Base-by-base conservation (phyloP, 1,140 invertebrate genomes). In the Lerema accius region DNA sequence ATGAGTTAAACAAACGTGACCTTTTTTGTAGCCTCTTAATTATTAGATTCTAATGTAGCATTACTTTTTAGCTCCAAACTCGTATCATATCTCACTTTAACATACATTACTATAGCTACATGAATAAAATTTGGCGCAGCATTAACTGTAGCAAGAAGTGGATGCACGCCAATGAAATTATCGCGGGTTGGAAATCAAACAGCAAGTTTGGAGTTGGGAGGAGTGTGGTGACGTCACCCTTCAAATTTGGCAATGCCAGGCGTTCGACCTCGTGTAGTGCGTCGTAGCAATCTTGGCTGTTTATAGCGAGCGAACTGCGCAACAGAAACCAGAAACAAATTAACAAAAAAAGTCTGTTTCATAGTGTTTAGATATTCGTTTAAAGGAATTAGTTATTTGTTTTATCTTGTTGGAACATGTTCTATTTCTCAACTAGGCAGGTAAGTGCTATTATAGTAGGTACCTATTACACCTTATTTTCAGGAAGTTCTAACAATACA, bases 161-260 rank as follows among this genome's bases (percentile, higher is more conserved):
- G 39, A 55, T 43, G 51, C 28, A 43, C 39, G 39, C 9, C 13
- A 28, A 26, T 13, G 19, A 23, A 43, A 43, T 55, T 10, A 40
- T 43, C 42, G 42, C 19, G 13, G 19, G 23, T 59, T 43, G 15
- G 26, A 19, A 19, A 37, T 9, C 35, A 11, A 37, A 2, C 35
- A 37, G 35, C n/a, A 37, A 37, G 35, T 43, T 55, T 23, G 17
- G 11, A 55, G 50, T 26, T 42, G 39, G 51, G 13, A 53, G 39
- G 39, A 14, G 35, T 14, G 11, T 10, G 69, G 17, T 86, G 78
- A 86, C 78, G 80, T 87, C 84, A 87, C 48, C 26, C 53, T 79
- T 75, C 81, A 80, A 87, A 87, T 87, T 89, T 84, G 84, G 84
- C 84, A 85, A 86, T 84, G 82, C 64, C 75, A 72, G 82, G 74